Percentiles rank a stretch among this genome's conserved stretches.
phyloP scores from a whole-genome alignment of 2,888 invertebrate genomes.

The Dolomedes plantarius region DNA sequence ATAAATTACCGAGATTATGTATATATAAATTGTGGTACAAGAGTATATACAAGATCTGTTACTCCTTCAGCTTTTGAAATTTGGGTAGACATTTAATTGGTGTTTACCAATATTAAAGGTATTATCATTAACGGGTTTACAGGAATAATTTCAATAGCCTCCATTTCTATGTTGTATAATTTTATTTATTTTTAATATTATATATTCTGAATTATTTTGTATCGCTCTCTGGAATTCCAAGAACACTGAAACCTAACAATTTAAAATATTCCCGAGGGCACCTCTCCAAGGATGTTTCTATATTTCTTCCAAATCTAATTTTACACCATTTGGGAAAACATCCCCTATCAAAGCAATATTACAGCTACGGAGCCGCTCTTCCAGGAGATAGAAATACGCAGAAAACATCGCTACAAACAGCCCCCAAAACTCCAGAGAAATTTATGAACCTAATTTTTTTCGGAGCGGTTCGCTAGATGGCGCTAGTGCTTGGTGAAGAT shows the following conservation, averaged over 20 bases:
- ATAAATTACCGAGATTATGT: too few species aligned
- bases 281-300: not conserved
- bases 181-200: too few species aligned
- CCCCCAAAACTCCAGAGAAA: slow-evolving; percentile 45
- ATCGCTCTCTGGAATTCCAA: too few species aligned
- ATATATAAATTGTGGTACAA: too few species aligned
- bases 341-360: slow-evolving; percentile 32
- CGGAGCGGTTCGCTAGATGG: slow-evolving; percentile 39
- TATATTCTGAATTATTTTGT: too few species aligned
- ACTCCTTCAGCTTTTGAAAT: too few species aligned
- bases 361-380: slow-evolving; percentile 27
- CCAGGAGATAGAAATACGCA: slow-evolving; percentile 37
- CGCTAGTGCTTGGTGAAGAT: slow-evolving; percentile 17
- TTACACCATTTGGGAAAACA: slow-evolving; percentile 25
- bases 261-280: not conserved
- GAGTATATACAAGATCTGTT: too few species aligned
- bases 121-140: too few species aligned
- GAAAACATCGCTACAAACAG: slow-evolving; percentile 32
- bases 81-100: too few species aligned
- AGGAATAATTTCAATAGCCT: too few species aligned
- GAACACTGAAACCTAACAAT: not conserved
- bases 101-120: too few species aligned
- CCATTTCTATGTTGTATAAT: too few species aligned
- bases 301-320: slow-evolving; percentile 29
- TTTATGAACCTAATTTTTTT: slow-evolving; percentile 59